These are phyloP conservation scores for Pinna nobilis DNA, from an alignment of 1,140 invertebrate species.

Conservation along the genomic window DNA sequence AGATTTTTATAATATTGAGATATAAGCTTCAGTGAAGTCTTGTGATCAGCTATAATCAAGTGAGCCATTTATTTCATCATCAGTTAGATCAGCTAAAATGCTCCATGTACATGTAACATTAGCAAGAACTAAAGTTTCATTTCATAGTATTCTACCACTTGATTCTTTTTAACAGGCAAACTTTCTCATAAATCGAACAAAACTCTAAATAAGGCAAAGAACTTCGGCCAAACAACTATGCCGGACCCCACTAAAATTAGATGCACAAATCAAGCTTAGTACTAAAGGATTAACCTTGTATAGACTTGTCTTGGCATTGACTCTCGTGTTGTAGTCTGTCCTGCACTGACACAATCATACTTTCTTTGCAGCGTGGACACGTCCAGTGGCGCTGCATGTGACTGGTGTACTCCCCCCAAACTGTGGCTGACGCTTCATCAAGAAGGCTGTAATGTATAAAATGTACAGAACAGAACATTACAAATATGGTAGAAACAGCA, in stretches of 20 bases:
- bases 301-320: conserved; percentile 63
- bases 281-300: conserved; percentile 35
- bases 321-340: conserved; percentile 75
- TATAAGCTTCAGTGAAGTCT: too few relatives aligned
- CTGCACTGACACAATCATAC: conserved; percentile 71
- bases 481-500: neutral
- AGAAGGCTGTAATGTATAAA: conserved; percentile 58
- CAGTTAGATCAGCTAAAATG: too few relatives aligned
- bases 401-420: conserved; percentile 65
- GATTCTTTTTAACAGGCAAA: too few relatives aligned
- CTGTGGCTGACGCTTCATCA: conserved; percentile 64
- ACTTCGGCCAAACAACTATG: too few relatives aligned
- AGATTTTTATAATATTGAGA: too few relatives aligned
- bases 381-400: conserved; percentile 74
- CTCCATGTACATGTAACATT: too few relatives aligned
- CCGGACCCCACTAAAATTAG: neutral
- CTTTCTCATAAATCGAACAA: too few relatives aligned
- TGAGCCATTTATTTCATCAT: too few relatives aligned
- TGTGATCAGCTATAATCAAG: too few relatives aligned
- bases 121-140: too few relatives aligned
- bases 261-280: neutral
- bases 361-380: conserved; percentile 73
- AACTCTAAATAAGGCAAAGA: too few relatives aligned
- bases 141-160: too few relatives aligned
- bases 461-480: neutral